A percentile compares a stretch with the other conserved stretches of the same genome.
Evolutionary conservation across 2,888 invertebrate genomes (phyloP).

Genomic region (Sarcophaga rosellei): DNA sequence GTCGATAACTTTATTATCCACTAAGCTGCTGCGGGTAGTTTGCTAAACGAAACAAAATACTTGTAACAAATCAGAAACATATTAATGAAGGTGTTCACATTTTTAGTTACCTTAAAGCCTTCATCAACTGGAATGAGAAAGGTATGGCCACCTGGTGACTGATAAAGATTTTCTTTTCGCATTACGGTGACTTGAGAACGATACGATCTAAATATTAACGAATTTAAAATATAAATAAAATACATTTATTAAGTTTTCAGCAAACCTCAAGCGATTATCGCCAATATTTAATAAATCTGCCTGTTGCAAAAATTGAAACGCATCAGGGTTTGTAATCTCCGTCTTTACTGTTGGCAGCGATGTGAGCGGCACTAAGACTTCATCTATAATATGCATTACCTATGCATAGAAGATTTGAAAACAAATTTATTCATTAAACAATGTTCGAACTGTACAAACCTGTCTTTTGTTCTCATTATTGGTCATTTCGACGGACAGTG

Average conservation of each 20-base stretch:
- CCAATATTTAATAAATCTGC: slow-evolving; percentile 89
- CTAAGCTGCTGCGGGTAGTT: slow-evolving; percentile 86
- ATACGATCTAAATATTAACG: slow-evolving; percentile 84
- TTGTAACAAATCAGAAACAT: not conserved
- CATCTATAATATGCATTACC: slow-evolving; percentile 94
- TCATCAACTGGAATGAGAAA: slow-evolving; percentile 96
- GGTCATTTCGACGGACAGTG: slow-evolving; percentile 86
- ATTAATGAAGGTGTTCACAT: not conserved
- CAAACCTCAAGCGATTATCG: slow-evolving; percentile 87
- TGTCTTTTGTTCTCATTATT: slow-evolving; percentile 84
- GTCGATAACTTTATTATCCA: slow-evolving; percentile 92
- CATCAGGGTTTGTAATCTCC: slow-evolving; percentile 90
- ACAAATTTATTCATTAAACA: not conserved
- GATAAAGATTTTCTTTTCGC: slow-evolving; percentile 89
- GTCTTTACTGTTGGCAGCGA: slow-evolving; percentile 84
- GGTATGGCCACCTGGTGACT: slow-evolving; percentile 90
- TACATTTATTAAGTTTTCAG: not conserved
- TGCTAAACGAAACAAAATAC: slow-evolving; percentile 81
- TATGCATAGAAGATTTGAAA: slow-evolving; percentile 76
- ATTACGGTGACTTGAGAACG: slow-evolving; percentile 88
- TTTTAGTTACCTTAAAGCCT: slow-evolving; percentile 88
- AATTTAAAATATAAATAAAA: slow-evolving; percentile 12
- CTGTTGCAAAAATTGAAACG: slow-evolving; percentile 89
- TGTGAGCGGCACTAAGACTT: slow-evolving; percentile 90
- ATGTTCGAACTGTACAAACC: slow-evolving; percentile 78